Evolutionary conservation across 1,140 invertebrate genomes (phyloP), one percentile per base, ranked within the genome.

Genomic region (Drosophila pruinosa): DNA sequence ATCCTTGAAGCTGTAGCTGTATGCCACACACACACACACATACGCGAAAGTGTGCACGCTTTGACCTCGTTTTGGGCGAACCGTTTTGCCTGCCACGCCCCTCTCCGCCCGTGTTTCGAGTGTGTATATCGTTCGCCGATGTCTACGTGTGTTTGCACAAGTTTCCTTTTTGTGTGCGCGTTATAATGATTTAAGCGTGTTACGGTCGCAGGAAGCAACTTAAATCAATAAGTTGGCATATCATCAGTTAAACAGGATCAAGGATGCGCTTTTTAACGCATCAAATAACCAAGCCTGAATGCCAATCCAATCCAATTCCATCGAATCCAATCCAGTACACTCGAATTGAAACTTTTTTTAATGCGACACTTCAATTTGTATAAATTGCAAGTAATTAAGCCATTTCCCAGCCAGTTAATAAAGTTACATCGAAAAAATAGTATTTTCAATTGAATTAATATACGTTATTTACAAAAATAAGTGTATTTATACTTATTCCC

Each of bases 51-150:
- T 58, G 67, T 62, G 74, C 72, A 76, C 82, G 75, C 75, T 78
- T 88, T 86, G 82, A 86, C 82, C 82, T 86, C 82, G 75, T 86
- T 86, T 88, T 86, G 63, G 72, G 65, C 72, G 48, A 56, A 67
- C 24, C 19, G 58, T 59, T 68, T 59, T 54, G 45, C 53, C 50
- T 28, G 6, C 21, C 36, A 17, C 12, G 26, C 47, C 54, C 58
- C 34, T 41, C 17, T 2, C 10, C n/a, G 2, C 4, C 26, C 50
- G 17, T 14, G n/a, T 34, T 47, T 31, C 15, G 47, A 50, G 62
- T 45, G 74, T 69, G 50, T 64, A 41, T 64, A 36, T 54, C 36
- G 10, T 45, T 6, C 26, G 26, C 31, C 47, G 38, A 52, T 7
- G 52, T 26, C 39, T 36, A 59, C 65, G 63, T 58, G 68, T 82